Evolutionary conservation across 2,888 invertebrate genomes (phyloP), one percentile per base, ranked within the genome.

Genomic region (Coremacera marginata): DNA sequence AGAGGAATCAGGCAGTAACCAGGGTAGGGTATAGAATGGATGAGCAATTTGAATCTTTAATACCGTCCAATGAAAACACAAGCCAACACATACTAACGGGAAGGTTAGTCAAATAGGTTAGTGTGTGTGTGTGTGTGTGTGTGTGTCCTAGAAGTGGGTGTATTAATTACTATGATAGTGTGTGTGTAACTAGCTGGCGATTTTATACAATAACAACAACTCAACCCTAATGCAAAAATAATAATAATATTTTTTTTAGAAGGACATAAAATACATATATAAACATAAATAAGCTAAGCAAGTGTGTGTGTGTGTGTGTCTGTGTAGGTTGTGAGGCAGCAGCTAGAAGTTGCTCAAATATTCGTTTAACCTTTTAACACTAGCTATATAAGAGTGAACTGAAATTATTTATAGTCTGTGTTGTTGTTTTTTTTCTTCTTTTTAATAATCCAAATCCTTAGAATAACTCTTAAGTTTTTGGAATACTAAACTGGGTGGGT

Each of bases 41-140:
- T 60, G 52, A 52, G 34, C 77, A 80, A 80, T 80, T 82, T 81
- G 76, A 80, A 81, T 82, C 79, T 78, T 80, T 82, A 81, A 82
- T 79, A 70, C 79, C 51, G 80, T 70, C 82, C 82, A 82, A 82
- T 81, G 81, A 81, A 82, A 82, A 81, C 79, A 81, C 74, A 75
- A 62, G 75, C 75, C 76, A 76, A 76, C 74, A 74, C 74, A 77
- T 71, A 76, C 73, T 44, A 62, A 16, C 34, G 44, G 49, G 7
- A 70, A 25, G 14, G 27, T 51, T 37, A 1, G 27, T 55, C 16
- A 25, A 52, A 34, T 5, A 14, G 31, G 8, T 25, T 22, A 9
- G 71, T 16, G 19, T 25, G 63, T 37, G 67, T 63, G 37, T 65
- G 25, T 52, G 55, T 68, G 37, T 72, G 49, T 74, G 37, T 70